These are phyloP conservation scores for Pseudomyrmex flavicornis DNA, from an alignment of 1,140 invertebrate species.

Conservation along the genomic window DNA sequence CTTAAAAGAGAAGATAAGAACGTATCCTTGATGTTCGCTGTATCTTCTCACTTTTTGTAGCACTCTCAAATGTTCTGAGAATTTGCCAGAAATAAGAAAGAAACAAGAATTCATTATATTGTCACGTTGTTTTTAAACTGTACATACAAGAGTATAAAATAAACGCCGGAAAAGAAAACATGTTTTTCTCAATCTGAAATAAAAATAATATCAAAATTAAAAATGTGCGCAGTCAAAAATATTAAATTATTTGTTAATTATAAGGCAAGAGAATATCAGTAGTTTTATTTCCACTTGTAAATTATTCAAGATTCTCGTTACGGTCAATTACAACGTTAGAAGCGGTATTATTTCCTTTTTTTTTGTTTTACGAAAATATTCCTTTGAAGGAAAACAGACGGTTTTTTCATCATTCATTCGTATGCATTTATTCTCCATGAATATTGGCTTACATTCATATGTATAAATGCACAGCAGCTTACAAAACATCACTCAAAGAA, in stretches of 20 bases:
- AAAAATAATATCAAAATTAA: neutral
- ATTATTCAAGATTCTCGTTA: no score
- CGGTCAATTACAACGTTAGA: no score
- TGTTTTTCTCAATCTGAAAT: neutral
- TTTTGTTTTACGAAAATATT: no score
- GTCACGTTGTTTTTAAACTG: constrained; percentile 17
- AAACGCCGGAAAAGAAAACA: neutral
- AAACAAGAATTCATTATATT: neutral
- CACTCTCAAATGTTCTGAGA: neutral
- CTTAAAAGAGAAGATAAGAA: constrained; percentile 18
- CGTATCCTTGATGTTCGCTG: neutral
- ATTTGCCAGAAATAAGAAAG: neutral
- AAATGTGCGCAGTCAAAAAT: no score
- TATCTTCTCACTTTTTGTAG: constrained; percentile 4
- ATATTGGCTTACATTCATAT: neutral
- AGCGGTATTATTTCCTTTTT: no score
- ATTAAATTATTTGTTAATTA: no score
- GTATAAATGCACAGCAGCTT: constrained; percentile 35
- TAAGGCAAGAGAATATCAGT: no score
- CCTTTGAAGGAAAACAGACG: constrained; percentile 19
- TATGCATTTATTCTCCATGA: constrained; percentile 18
- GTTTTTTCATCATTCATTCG: neutral
- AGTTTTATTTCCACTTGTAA: no score
- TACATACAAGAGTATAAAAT: neutral
- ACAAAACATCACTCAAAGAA: constrained; percentile 1